Percentiles rank a stretch among this genome's conserved stretches.
Conservation (phyloP, 2,888 invertebrate genomes). For the Lomographa bimaculata region DNA sequence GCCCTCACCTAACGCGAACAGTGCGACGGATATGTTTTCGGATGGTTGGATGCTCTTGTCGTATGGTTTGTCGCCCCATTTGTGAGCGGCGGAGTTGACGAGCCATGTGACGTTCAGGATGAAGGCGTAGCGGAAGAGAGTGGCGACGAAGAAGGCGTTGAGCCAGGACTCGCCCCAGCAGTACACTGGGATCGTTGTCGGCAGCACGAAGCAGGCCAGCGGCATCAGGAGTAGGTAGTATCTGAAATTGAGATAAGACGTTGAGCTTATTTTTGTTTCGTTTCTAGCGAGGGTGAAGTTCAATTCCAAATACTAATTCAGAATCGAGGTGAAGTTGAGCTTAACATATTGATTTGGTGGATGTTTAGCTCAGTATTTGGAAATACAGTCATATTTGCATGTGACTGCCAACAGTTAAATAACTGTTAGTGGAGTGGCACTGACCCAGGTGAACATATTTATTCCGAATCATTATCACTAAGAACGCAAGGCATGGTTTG, state of each 20-base stretch:
- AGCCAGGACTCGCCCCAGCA: constrained; percentile 89
- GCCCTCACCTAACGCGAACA: constrained; percentile 89
- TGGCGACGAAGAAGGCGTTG: constrained; percentile 87
- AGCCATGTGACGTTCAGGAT: constrained; percentile 95
- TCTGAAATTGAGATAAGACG: constrained; percentile 70
- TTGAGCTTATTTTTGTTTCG: too few relatives aligned
- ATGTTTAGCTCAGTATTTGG: too few relatives aligned
- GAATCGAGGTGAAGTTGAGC: too few relatives aligned
- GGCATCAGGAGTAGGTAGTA: constrained; percentile 90
- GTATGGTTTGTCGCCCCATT: constrained; percentile 90
- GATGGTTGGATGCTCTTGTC: constrained; percentile 89
- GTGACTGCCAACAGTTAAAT: too few relatives aligned
- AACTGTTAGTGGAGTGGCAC: too few relatives aligned
- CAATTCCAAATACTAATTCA: too few relatives aligned
- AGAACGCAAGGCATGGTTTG: too few relatives aligned
- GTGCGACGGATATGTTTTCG: constrained; percentile 87
- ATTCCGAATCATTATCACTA: too few relatives aligned
- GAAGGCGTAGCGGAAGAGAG: constrained; percentile 90
- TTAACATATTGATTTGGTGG: too few relatives aligned
- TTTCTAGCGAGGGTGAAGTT: too few relatives aligned
- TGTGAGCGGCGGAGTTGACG: constrained; percentile 95
- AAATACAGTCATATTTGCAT: too few relatives aligned
- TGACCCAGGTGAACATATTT: too few relatives aligned
- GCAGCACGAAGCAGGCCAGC: constrained; percentile 89
- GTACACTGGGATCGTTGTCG: constrained; percentile 89